Evolutionary conservation across 2,113 vertebrate genomes (phyloP).

Genomic region (Sinocyclocheilus rhinocerous): DNA sequence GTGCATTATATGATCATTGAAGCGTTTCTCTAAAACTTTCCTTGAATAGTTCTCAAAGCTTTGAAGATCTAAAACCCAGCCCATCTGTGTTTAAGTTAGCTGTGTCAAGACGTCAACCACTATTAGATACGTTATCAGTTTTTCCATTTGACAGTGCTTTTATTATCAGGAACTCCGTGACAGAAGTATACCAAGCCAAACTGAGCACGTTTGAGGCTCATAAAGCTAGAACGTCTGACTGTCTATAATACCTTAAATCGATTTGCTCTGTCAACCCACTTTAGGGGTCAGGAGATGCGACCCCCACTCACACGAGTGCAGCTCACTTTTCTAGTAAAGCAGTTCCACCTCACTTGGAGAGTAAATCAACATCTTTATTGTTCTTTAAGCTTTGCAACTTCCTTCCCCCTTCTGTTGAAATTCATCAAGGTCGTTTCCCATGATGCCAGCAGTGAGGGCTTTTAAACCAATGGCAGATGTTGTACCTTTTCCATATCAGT

Average conservation of each 20-base stretch:
- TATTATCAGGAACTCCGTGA: neutral
- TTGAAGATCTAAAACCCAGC: neutral
- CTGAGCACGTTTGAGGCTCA: neutral
- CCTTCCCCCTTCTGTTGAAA: constrained; percentile 50
- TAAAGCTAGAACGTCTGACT: neutral
- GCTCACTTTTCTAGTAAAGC: constrained; percentile 64
- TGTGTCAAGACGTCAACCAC: neutral
- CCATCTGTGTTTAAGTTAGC: neutral
- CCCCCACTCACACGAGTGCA: constrained; percentile 62
- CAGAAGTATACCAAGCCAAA: neutral
- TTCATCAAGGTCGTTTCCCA: constrained; percentile 13
- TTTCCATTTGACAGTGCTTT: constrained; percentile 1
- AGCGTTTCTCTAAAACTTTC: neutral
- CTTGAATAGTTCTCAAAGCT: neutral
- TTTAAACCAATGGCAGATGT: constrained; percentile 30
- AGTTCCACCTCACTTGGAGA: constrained; percentile 52
- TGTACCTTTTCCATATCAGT: constrained; percentile 26
- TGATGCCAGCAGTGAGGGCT: constrained; percentile 23
- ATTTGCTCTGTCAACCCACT: constrained; percentile 64
- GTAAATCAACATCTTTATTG: constrained; percentile 73
- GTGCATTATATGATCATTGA: constrained; percentile 3
- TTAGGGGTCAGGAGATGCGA: constrained; percentile 63
- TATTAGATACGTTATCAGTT: constrained; percentile 26
- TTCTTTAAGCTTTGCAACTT: constrained; percentile 59
- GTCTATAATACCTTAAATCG: constrained; percentile 48